Evolutionary conservation across 2,797 vertebrate species (phyloP).

Genomic region (Peromyscus eremicus): DNA sequence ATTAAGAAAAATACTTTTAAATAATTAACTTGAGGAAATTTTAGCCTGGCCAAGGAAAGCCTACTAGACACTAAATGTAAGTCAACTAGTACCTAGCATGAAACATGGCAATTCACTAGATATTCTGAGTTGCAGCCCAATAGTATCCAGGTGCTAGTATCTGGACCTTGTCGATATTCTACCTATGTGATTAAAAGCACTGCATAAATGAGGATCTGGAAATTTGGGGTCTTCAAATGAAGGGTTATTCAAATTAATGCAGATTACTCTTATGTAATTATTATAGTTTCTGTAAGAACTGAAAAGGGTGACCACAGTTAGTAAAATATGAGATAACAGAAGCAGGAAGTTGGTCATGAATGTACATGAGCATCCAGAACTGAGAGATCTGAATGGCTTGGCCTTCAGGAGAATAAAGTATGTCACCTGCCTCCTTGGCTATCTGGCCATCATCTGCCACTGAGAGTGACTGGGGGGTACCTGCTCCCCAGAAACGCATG

Average conservation of each 20-base stretch:
- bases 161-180: background rate
- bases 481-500: background rate
- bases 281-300: background rate
- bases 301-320: background rate
- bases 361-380: background rate
- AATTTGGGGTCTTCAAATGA: background rate
- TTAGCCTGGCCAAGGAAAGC: background rate
- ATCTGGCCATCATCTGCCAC: background rate
- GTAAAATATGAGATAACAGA: background rate
- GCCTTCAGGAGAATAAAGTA: background rate
- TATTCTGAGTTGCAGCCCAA: background rate
- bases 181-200: background rate
- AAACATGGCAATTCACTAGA: background rate
- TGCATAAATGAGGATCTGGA: background rate
- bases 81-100: background rate
- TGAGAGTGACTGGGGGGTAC: too few relatives aligned
- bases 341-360: background rate
- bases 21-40: background rate
- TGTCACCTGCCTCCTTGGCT: background rate
- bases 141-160: background rate
- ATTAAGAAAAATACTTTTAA: background rate
- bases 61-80: background rate
- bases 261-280: background rate
- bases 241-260: background rate
- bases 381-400: background rate